Base-by-base conservation (phyloP, 2,113 vertebrate species). In the Phalacrocorax carbo region DNA sequence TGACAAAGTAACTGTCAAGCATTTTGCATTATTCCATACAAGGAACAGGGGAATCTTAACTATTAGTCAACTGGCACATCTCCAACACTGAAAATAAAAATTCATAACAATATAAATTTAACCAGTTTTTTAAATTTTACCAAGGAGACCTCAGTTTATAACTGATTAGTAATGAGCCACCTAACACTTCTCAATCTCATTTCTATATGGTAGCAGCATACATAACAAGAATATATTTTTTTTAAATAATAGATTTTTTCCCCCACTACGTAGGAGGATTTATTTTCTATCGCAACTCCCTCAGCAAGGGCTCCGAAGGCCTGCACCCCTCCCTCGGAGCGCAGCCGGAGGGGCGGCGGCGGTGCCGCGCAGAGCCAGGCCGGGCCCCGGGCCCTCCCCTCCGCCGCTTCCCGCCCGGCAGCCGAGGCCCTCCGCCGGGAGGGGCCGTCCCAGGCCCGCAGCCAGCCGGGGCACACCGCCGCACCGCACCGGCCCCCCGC, bases 161-260 rank as follows among this genome's bases (percentile, higher is more conserved):
- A 46, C 25, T 7, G n/a, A 44, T 0, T 25, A 49, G 15, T 8
- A 17, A 40, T 2, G 11, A 42, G 25, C 2, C n/a, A 48, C 20
- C 13, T 12, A 30, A 30, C 17, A 4, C 34, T n/a, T 42, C 12
- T 8, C 34, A 32, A 2, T 2, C 13, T 11, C 15, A 16, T 19
- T 61, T 22, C 58, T 23, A 58, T 49, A 18, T 0, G 5, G 4
- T 8, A 79, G 1, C 34, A 51, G 26, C 52, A 36, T 0, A 7
- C n/a, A 36, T 11, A 14, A 20, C 30, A 13, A 30, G 1, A 80
- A 29, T 0, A 15, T 3, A 5, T 15, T 32, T 30, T 48, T 57
- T 23, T 44, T 15, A 46, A 46, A 46, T 48, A 48, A 19, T 48
- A 6, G 6, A 4, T 27, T 60, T 57, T 55, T n/a, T 58, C 51